Percentiles rank a stretch among this genome's conserved stretches.
Conservation (phyloP, 2,797 vertebrate genomes). For the Cyclura pinguis region DNA sequence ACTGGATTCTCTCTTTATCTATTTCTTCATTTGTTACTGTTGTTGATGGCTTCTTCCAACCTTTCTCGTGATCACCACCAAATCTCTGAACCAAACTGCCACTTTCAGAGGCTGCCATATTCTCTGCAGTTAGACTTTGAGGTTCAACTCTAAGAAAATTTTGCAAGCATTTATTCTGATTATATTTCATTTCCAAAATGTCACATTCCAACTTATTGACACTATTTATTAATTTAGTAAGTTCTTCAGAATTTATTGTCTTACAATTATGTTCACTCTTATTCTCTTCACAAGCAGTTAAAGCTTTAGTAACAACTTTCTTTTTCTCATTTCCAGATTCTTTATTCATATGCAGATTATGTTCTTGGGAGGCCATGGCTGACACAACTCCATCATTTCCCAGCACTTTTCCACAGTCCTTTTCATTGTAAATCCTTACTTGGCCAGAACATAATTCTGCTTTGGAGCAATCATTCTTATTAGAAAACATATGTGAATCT, state of each 20-base stretch:
- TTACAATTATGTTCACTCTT: conserved; percentile 32
- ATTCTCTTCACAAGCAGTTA: conserved; percentile 38
- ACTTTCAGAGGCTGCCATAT: conserved; percentile 50
- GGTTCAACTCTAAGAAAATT: conserved; percentile 27
- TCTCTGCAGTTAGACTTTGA: conserved; percentile 40
- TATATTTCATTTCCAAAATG: conserved; percentile 72
- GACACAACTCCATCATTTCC: conserved; percentile 36
- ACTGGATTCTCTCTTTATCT: conserved; percentile 26
- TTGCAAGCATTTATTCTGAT: conserved; percentile 53
- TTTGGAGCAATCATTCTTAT: conserved; percentile 44
- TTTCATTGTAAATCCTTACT: conserved; percentile 37
- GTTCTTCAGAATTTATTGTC: conserved; percentile 60
- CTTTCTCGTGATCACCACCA: conserved; percentile 48
- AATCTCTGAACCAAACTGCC: conserved; percentile 43
- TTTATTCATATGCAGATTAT: conserved; percentile 22
- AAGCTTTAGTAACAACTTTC: conserved; percentile 21
- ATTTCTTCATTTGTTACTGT: not conserved
- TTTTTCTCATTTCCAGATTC: conserved; percentile 48
- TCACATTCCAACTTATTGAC: conserved; percentile 63
- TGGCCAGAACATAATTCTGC: conserved; percentile 21
- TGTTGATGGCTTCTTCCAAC: conserved; percentile 37
- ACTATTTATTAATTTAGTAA: conserved; percentile 60
- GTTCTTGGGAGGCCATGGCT: conserved; percentile 56
- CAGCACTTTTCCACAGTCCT: conserved; percentile 7
- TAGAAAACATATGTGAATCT: conserved; percentile 24